Conservation (phyloP, 2,888 invertebrate genomes). For the Empis stercorea region DNA sequence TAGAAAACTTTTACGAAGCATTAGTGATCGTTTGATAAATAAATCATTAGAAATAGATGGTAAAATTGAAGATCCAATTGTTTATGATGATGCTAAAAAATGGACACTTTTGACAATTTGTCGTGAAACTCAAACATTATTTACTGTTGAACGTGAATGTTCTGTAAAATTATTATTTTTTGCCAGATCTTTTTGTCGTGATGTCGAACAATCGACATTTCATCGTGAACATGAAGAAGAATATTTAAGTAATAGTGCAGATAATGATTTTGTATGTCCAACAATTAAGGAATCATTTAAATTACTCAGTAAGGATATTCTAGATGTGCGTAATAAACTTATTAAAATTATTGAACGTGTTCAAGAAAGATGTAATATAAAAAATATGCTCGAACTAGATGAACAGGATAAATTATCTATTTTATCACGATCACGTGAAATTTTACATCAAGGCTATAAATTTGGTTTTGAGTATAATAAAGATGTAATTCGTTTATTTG, state of each 20-base stretch:
- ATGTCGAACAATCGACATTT: slow-evolving; percentile 44
- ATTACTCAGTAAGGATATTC: slow-evolving; percentile 40
- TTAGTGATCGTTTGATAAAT: slow-evolving; percentile 37
- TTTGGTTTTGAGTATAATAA: slow-evolving; percentile 70
- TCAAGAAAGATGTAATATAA: slow-evolving; percentile 28
- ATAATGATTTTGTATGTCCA: slow-evolving; percentile 40
- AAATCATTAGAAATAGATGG: slow-evolving; percentile 36
- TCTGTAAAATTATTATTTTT: slow-evolving; percentile 69
- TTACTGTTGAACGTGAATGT: slow-evolving; percentile 65
- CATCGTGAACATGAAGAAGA: slow-evolving; percentile 36
- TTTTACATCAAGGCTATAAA: slow-evolving; percentile 75
- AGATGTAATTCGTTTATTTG: slow-evolving; percentile 41
- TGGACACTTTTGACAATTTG: slow-evolving; percentile 43
- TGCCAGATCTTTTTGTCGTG: slow-evolving; percentile 60
- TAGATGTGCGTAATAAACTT: slow-evolving; percentile 35
- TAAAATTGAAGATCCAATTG: slow-evolving; percentile 24
- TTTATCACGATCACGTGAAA: slow-evolving; percentile 54
- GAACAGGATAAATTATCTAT: slow-evolving; percentile 44
- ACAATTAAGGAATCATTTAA: slow-evolving; percentile 49
- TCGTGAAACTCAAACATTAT: slow-evolving; percentile 65
- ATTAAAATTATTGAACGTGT: slow-evolving; percentile 31
- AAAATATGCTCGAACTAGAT: slow-evolving; percentile 26
- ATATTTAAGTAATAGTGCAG: slow-evolving; percentile 27
- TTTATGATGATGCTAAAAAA: slow-evolving; percentile 23
- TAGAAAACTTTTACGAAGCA: slow-evolving; percentile 37